These are phyloP conservation scores for Hypolimnas misippus DNA, from an alignment of 2,888 invertebrate species.

Conservation along the genomic window DNA sequence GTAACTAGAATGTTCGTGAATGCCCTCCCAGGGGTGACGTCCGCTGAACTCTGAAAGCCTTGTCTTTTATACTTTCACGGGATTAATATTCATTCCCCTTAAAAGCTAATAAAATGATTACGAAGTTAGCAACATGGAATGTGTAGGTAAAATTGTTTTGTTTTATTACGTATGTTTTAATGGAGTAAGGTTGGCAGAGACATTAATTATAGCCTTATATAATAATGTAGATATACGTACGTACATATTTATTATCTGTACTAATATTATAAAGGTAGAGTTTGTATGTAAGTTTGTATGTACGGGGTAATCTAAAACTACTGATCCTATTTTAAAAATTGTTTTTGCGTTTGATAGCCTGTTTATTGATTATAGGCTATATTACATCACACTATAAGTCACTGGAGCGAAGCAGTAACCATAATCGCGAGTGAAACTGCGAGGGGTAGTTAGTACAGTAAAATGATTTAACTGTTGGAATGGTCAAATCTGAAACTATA, in stretches of 20 bases:
- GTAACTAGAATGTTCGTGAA: conserved; percentile 28
- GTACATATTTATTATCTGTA: neutral
- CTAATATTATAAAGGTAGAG: no score
- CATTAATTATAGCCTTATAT: neutral
- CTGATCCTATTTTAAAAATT: no score
- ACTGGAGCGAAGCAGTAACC: no score
- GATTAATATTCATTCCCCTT: conserved; percentile 41
- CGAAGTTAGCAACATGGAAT: conserved; percentile 34
- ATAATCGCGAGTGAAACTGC: no score
- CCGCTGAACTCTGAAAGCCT: conserved; percentile 46
- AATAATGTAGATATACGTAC: neutral
- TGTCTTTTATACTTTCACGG: conserved; percentile 48
- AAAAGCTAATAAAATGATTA: conserved; percentile 42
- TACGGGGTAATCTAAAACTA: no score
- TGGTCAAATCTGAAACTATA: no score
- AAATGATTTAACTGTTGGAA: no score
- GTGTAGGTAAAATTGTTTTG: conserved; percentile 26
- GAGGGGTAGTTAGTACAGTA: no score
- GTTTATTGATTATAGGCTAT: no score
- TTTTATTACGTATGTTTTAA: conserved; percentile 1
- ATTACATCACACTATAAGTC: no score
- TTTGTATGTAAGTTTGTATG: no score
- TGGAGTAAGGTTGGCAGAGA: neutral
- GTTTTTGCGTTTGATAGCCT: no score
- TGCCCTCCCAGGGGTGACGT: conserved; percentile 41